Evolutionary conservation across 2,797 vertebrate genomes (phyloP).

Genomic region (Centropyge bicolor): DNA sequence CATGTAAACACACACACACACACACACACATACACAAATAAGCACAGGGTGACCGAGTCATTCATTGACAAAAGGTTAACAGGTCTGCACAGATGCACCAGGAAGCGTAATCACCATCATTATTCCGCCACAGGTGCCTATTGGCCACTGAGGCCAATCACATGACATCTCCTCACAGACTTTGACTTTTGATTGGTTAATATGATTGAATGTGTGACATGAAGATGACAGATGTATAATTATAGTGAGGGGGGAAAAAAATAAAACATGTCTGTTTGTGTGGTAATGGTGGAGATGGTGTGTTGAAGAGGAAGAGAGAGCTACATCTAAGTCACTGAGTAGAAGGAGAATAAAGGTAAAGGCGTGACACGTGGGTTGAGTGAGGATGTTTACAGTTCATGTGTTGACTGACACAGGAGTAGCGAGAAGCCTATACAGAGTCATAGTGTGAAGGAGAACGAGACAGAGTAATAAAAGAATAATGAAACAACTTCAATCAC

Average conservation of each 20-base stretch:
- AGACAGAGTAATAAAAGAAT: slow-evolving; percentile 17
- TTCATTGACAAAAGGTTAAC: slow-evolving; percentile 61
- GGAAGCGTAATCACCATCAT: slow-evolving; percentile 64
- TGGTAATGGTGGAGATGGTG: slow-evolving; percentile 10
- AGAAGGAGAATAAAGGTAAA: slow-evolving; percentile 13
- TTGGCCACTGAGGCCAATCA: slow-evolving; percentile 52
- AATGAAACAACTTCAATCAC: slow-evolving; percentile 8
- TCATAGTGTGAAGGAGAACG: slow-evolving; percentile 16
- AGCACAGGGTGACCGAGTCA: slow-evolving; percentile 25
- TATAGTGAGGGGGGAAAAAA: slow-evolving; percentile 28
- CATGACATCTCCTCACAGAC: slow-evolving; percentile 53
- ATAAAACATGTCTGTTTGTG: slow-evolving; percentile 18
- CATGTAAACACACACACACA: background rate
- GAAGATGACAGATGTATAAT: slow-evolving; percentile 66
- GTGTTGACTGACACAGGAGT: slow-evolving; percentile 8
- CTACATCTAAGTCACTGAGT: background rate
- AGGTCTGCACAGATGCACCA: slow-evolving; percentile 50
- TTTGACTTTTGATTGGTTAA: slow-evolving; percentile 65
- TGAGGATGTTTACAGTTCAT: background rate
- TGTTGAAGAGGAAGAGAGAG: slow-evolving; percentile 16
- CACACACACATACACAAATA: background rate
- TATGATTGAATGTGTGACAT: slow-evolving; percentile 49
- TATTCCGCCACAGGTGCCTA: slow-evolving; percentile 57
- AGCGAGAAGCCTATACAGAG: background rate
- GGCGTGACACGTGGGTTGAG: background rate